Base-by-base conservation (phyloP, 2,888 invertebrate genomes). In the Eudasyphora cyanicolor region DNA sequence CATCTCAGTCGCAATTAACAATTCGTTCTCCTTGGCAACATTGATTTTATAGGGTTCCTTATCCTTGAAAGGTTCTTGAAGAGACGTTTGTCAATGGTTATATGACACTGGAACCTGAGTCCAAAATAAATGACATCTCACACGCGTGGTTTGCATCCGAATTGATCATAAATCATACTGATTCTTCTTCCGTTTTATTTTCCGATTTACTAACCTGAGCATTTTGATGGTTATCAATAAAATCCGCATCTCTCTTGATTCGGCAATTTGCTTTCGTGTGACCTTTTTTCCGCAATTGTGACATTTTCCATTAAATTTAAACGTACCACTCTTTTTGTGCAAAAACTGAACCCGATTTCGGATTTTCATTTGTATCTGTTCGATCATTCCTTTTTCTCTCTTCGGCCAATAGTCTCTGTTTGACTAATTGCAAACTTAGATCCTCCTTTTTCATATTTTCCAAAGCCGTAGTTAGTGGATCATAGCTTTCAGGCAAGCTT, bases 401-500 rank as follows among this genome's bases (percentile, higher is more conserved):
- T 21, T 60, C 29, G 51, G 38, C 24, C n/a, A 29, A 35, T 8
- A 42, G 27, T 19, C n/a, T 27, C 57, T 60, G 27, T 29, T 51
- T 70, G 7, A 51, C 29, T 8, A 49, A 7, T 51, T 17, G 21
- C 27, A 70, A 12, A 8, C 27, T 51, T n/a, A 70, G 8, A 32
- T 32, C 4, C 4, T 32, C 32, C 8, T 32, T 6, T 32, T 32
- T 32, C 32, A 32, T 32, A n/a, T 27, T 49, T 14, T 69, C 69
- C 24, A 45, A 45, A 14, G 69, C 69, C 21, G 69, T 45, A 14
- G 38, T 45, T 27, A 70, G 7, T 14, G 70, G 70, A 32, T 70
- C 70, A 17, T 32, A 32, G 32, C 32, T 32, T 32, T 32, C 32
- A 32, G 32, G 32, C 32, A 32, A 8, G 8, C 32, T 32, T 51